A percentile compares a stretch with the other conserved stretches of the same genome.
Evolutionary conservation across 2,888 invertebrate genomes (phyloP).

Genomic region (Sialis lutaria): DNA sequence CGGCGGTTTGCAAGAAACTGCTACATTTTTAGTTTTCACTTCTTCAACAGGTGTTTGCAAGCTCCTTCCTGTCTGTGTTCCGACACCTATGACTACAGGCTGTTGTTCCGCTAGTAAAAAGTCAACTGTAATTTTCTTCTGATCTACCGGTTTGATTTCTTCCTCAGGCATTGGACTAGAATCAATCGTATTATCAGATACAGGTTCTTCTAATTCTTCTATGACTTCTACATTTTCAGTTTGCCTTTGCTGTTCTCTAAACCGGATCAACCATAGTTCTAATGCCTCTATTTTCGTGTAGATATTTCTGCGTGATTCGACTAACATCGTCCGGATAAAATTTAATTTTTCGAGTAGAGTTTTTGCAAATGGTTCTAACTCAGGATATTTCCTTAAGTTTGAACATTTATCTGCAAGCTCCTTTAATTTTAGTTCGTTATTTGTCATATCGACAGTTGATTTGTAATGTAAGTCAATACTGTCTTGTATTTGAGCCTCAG

Average conservation of each 20-base stretch:
- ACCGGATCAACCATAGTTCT: constrained; percentile 27
- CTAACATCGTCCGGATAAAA: constrained; percentile 34
- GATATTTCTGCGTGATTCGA: constrained; percentile 42
- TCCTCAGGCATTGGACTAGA: constrained; percentile 58
- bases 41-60: constrained; percentile 22
- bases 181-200: constrained; percentile 45
- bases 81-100: constrained; percentile 22
- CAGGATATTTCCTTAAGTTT: constrained; percentile 27
- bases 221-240: constrained; percentile 26
- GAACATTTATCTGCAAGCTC: constrained; percentile 30
- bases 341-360: constrained; percentile 36
- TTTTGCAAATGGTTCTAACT: constrained; percentile 27
- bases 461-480: constrained; percentile 19
- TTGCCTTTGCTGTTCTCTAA: constrained; percentile 18
- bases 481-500: constrained; percentile 18
- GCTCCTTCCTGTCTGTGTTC: constrained; percentile 44
- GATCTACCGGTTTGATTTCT: constrained; percentile 22
- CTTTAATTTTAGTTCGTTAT: constrained; percentile 29
- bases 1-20: constrained; percentile 32
- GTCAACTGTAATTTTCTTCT: constrained; percentile 13
- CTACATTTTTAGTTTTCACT: constrained; percentile 28
- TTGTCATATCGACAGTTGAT: constrained; percentile 22
- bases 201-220: constrained; percentile 34
- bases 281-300: constrained; percentile 38
- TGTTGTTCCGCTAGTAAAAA: constrained; percentile 13